Evolutionary conservation across 2,113 vertebrate species (phyloP).

Genomic region (Callipepla californica): DNA sequence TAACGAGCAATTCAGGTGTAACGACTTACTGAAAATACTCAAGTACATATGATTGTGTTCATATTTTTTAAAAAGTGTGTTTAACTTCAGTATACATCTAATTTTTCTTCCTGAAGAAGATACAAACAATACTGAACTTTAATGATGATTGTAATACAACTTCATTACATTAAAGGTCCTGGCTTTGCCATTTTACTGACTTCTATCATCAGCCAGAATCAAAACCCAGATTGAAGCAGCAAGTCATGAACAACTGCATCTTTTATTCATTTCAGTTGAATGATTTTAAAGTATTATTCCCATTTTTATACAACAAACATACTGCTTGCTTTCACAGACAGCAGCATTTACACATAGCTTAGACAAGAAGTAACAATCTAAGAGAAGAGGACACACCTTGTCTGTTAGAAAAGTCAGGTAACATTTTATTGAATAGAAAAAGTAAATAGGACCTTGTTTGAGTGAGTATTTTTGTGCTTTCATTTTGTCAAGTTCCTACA

Average conservation of each 20-base stretch:
- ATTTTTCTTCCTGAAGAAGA: neutral
- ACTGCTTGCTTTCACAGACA: neutral
- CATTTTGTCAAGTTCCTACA: neutral
- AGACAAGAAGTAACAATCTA: neutral
- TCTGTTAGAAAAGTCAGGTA: neutral
- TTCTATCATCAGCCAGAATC: neutral
- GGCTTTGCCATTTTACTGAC: constrained; percentile 3
- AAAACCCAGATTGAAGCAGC: neutral
- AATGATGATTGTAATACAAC: neutral
- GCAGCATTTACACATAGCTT: neutral
- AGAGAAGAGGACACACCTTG: neutral
- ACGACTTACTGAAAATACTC: neutral
- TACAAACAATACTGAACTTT: neutral
- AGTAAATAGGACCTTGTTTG: neutral
- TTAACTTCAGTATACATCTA: neutral
- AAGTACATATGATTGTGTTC: neutral
- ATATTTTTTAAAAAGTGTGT: neutral
- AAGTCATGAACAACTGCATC: neutral
- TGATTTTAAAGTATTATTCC: neutral
- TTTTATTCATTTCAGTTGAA: neutral
- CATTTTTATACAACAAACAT: neutral
- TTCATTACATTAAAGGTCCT: neutral
- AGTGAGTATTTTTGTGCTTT: neutral
- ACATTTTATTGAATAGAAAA: neutral
- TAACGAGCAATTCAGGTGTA: neutral